Conservation (phyloP, 2,888 invertebrate species). For the Lasioglossum leucozonium region DNA sequence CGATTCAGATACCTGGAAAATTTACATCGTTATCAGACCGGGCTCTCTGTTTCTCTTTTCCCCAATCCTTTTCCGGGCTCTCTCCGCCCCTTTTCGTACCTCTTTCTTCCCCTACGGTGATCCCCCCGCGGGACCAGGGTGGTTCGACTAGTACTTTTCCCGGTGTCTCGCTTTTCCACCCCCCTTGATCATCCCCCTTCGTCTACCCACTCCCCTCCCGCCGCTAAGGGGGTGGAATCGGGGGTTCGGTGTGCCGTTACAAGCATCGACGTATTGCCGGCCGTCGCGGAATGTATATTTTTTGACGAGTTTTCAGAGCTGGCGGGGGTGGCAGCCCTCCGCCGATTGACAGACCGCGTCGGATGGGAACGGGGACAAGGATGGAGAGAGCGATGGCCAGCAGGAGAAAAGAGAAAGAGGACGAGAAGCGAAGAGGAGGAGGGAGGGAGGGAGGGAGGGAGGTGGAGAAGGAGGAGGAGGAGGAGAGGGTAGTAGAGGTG, state of each 20-base stretch:
- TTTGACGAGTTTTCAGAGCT: conserved; percentile 72
- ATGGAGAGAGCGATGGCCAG: conserved; percentile 59
- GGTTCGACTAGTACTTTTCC: not conserved
- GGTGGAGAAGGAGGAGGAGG: not conserved
- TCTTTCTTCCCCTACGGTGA: not conserved
- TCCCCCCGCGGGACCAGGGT: not conserved
- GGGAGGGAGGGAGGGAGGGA: too few species aligned
- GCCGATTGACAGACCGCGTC: conserved; percentile 63
- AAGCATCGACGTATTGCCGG: conserved; percentile 65
- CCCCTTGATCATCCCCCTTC: not conserved
- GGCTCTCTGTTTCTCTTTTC: conserved; percentile 38
- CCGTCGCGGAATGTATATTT: conserved; percentile 70
- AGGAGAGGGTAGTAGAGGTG: not conserved
- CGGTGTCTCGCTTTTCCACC: conserved; percentile 12
- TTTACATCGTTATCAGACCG: conserved; percentile 61
- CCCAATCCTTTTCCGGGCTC: conserved; percentile 37
- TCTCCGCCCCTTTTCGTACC: not conserved
- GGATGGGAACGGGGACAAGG: conserved; percentile 63
- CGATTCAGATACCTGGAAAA: conserved; percentile 58
- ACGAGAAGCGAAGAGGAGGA: not conserved
- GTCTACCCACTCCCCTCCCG: not conserved
- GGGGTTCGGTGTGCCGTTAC: conserved; percentile 41
- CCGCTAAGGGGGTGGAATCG: not conserved
- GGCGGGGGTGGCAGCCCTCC: conserved; percentile 52
- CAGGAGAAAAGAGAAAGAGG: not conserved